Base-by-base conservation (phyloP, 1,140 invertebrate species). In the Lordiphosa mommai region DNA sequence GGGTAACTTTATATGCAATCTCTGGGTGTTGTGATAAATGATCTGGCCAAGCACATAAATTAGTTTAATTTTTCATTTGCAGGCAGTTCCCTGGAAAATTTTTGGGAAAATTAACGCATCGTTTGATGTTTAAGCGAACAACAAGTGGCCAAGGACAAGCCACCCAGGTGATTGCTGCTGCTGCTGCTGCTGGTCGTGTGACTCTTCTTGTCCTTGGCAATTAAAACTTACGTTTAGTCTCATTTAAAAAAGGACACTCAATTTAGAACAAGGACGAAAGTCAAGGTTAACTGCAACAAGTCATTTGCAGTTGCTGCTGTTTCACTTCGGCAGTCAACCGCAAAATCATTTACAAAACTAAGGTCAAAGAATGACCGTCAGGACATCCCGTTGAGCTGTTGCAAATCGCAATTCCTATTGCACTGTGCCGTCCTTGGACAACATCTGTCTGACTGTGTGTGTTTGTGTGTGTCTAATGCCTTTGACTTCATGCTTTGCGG, bases 221-320 rank as follows among this genome's bases (percentile, higher is more conserved):
- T 57, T 51, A 34, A 36, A 48, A 70, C 16, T 7, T 27, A 27
- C 23, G 6, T 7, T 27, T 27, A 27, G 23, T 7, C 6, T 27
- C 23, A 27, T 27, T 27, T 7, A 6, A 27, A 27, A 50, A 57
- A 61, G 52, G 47, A 52, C 34, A 23, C 51, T 48, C 47, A 66
- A 66, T 66, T 27, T 66, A 66, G 36, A 9, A 8, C 68, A 80
- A 80, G 76, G 76, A 66, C 60, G 9, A 33, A 29, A 73, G 67
- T 79, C 73, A 72, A 80, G 69, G 74, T 12, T 56, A 57, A 17
- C 32, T 33, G n/a, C 41, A 23, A 27, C 36, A 56, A 72, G 36
- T 33, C 74, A 72, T 82, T 82, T 84, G 59, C 76, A 82, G 71
- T 76, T 82, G 77, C 76, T 82, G 76, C 71, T 56, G 76, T 66